phyloP scores from a whole-genome alignment of 2,797 vertebrate species.

The Valencia hispanica region DNA sequence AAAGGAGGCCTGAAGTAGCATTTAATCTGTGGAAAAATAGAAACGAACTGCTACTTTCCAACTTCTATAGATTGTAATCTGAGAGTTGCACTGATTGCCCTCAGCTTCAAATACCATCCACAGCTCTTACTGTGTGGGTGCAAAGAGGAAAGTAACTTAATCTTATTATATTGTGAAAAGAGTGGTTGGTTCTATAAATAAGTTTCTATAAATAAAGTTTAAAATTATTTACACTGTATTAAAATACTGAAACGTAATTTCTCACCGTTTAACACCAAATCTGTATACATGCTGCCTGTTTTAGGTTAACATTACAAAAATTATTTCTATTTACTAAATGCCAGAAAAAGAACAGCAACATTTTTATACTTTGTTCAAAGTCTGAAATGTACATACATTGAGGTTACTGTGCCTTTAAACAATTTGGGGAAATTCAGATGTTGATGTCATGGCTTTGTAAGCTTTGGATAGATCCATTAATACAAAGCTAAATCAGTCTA shows the following conservation, averaged over 20 bases:
- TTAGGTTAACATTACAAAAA: neutral
- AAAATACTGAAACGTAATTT: neutral
- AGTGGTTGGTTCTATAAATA: neutral
- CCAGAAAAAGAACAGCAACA: neutral
- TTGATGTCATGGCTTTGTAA: neutral
- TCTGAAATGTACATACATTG: neutral
- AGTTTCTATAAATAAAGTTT: neutral
- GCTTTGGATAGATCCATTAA: neutral
- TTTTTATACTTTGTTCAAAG: neutral
- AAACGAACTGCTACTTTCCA: constrained; percentile 24
- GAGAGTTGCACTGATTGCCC: constrained; percentile 13
- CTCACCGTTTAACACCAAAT: neutral
- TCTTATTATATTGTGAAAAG: neutral
- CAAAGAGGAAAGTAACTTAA: neutral
- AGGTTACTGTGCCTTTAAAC: neutral
- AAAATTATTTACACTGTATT: neutral
- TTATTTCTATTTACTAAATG: neutral
- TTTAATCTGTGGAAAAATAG: constrained; percentile 40
- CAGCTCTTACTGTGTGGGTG: neutral
- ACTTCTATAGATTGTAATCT: constrained; percentile 30
- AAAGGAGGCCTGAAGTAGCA: constrained; percentile 20
- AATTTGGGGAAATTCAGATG: neutral
- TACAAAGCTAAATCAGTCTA: neutral
- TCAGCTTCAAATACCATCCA: constrained; percentile 1
- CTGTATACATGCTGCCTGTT: neutral